These are phyloP conservation scores for Sebastes wilsoni DNA, from an alignment of 2,797 vertebrate species.

Conservation along the genomic window DNA sequence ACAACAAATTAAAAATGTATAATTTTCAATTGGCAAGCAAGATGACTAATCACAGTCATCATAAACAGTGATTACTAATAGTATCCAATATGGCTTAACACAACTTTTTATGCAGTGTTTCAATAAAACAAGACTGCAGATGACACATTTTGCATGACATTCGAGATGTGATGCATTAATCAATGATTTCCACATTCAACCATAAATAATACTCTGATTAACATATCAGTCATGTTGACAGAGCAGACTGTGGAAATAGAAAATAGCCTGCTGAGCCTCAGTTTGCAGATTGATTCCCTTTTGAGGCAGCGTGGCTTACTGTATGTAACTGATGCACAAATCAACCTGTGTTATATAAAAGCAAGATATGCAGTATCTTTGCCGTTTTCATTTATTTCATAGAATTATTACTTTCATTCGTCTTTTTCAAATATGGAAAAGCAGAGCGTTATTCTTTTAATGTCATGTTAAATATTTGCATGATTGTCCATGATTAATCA, in stretches of 20 bases:
- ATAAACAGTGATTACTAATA: slow-evolving; percentile 34
- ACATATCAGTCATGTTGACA: slow-evolving; percentile 62
- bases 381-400: not conserved
- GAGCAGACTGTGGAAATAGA: slow-evolving; percentile 43
- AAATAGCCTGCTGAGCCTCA: slow-evolving; percentile 46
- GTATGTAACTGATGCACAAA: slow-evolving; percentile 51
- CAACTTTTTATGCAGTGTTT: slow-evolving; percentile 38
- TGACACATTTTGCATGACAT: slow-evolving; percentile 43
- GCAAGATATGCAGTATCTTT: slow-evolving; percentile 16
- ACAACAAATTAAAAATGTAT: slow-evolving; percentile 37
- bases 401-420: not conserved
- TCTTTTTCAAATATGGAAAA: slow-evolving; percentile 11
- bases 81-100: not conserved
- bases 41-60: slow-evolving; percentile 31
- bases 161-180: slow-evolving; percentile 42
- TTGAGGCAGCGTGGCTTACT: slow-evolving; percentile 28
- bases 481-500: too few species aligned
- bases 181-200: slow-evolving; percentile 50
- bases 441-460: slow-evolving; percentile 2
- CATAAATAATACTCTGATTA: slow-evolving; percentile 64
- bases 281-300: slow-evolving; percentile 48
- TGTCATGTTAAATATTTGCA: not conserved
- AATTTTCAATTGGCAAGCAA: slow-evolving; percentile 29
- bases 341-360: slow-evolving; percentile 21
- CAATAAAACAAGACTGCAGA: slow-evolving; percentile 36